Base-by-base conservation (phyloP, 2,113 vertebrate genomes). In the Bufo bufo region DNA sequence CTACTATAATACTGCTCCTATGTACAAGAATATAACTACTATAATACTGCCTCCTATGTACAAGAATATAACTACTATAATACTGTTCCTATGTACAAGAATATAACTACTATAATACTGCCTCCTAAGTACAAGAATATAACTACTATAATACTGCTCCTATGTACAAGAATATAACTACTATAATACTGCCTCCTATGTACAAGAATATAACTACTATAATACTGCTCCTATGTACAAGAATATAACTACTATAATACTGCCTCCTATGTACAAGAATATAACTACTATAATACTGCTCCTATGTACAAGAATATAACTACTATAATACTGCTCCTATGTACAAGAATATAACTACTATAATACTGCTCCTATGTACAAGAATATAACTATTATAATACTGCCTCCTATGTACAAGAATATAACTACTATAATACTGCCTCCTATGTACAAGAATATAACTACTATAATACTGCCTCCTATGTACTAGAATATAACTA, bases 391-490 rank as follows among this genome's bases (percentile, higher is more conserved):
- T 33, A 33, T 1, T 33, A 33, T 33, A 33, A 33, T 33, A 33
- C 33, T 33, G 33, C 33, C 33, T 33, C 33, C 33, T 33, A 33
- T 33, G 33, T 33, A 33, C 1, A 33, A 33, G 33, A 33, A 33
- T 33, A 33, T 33, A 33, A 33, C 33, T 33, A 33, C 33, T 33
- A 33, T 33, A 33, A 33, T 33, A 33, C 33, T 33, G 33, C 33
- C 33, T 10, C 65, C 65, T 33, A 23, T 69, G 9, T 69, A 72
- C 23, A 72, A 45, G 69, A 45, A 72, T 72, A 72, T 45, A 72
- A 72, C 23, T 72, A 72, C 69, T 72, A 72, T 72, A 72, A 72
- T 45, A 72, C 65, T 69, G 65, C 65, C 65, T 4, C 65, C 65
- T 23, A 69, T 23, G 10, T 69, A 69, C 65, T 33, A 69, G 65